These are phyloP conservation scores for Sebastes vulpes DNA, from an alignment of 2,797 vertebrate species.

Conservation along the genomic window DNA sequence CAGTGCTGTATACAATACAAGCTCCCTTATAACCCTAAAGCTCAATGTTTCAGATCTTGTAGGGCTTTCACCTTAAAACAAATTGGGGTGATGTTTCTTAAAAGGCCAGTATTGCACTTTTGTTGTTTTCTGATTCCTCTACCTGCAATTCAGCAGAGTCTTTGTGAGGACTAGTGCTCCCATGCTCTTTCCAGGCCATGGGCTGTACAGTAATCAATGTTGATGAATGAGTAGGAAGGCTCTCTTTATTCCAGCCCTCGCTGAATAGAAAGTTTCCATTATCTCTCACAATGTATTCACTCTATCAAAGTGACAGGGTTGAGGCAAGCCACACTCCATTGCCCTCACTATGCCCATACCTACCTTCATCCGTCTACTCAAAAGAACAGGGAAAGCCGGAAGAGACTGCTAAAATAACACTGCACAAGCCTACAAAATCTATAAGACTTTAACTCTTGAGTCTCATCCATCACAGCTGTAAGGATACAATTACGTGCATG, in stretches of 20 bases:
- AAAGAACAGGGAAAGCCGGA: conserved; percentile 82
- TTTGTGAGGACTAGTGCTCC: conserved; percentile 83
- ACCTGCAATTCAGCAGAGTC: conserved; percentile 81
- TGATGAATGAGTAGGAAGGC: conserved; percentile 94
- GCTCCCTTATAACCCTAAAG: conserved; percentile 31
- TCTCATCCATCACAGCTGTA: conserved; percentile 64
- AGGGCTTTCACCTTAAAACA: conserved; percentile 76
- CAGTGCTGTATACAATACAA: conserved; percentile 13
- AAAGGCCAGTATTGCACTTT: conserved; percentile 82
- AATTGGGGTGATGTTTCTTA: conserved; percentile 82
- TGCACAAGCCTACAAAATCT: conserved; percentile 64
- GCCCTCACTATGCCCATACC: conserved; percentile 86
- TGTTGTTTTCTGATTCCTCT: conserved; percentile 80
- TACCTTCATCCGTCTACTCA: conserved; percentile 86
- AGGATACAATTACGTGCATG: conserved; percentile 48
- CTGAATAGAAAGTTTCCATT: conserved; percentile 98
- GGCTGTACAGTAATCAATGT: conserved; percentile 92
- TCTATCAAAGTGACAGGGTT: conserved; percentile 98
- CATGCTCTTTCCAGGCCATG: conserved; percentile 81
- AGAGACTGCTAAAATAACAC: conserved; percentile 82
- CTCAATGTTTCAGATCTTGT: conserved; percentile 59
- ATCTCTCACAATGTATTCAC: conserved; percentile 97
- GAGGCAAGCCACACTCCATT: conserved; percentile 90
- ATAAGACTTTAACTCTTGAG: conserved; percentile 63
- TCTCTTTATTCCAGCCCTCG: conserved; percentile 93